phyloP scores from a whole-genome alignment of 2,113 vertebrate species.

The Eretmodus cyanostictus region DNA sequence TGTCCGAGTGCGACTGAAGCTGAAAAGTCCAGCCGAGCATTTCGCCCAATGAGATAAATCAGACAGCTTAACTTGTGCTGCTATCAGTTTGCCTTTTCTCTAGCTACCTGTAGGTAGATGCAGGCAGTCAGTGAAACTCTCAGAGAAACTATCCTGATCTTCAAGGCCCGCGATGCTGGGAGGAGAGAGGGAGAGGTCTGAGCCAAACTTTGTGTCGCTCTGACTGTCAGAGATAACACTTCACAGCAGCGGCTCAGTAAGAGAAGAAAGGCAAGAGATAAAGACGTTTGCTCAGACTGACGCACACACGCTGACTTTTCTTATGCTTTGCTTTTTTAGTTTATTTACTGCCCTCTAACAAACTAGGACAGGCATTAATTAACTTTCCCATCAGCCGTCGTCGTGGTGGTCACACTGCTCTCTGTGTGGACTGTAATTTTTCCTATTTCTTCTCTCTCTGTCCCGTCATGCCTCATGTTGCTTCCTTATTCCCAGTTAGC shows the following conservation, averaged over 20 bases:
- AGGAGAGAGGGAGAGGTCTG: not conserved
- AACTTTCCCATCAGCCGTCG: slow-evolving; percentile 17
- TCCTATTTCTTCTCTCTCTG: not conserved
- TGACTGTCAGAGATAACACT: slow-evolving; percentile 44
- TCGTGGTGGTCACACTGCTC: not conserved
- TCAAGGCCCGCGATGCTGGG: slow-evolving; percentile 10
- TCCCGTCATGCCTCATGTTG: not conserved
- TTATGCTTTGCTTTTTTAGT: not conserved
- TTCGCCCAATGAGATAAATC: not conserved
- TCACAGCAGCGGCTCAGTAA: slow-evolving; percentile 24
- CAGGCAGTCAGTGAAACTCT: not conserved
- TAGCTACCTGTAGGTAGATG: slow-evolving; percentile 10
- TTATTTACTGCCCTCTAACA: not conserved
- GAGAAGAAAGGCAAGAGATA: not conserved
- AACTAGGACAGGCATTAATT: slow-evolving; percentile 6
- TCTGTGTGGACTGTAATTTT: not conserved
- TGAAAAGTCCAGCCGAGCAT: not conserved
- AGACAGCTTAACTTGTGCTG: not conserved
- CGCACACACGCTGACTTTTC: not conserved
- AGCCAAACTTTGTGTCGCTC: slow-evolving; percentile 1
- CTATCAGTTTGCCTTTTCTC: slow-evolving; percentile 42
- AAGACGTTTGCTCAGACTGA: not conserved
- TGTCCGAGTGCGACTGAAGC: not conserved
- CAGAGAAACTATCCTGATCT: slow-evolving; percentile 19
- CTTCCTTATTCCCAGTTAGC: not conserved